Percentiles rank a stretch among this genome's conserved stretches.
Conservation (phyloP, 2,888 invertebrate genomes). For the Petrolisthes manimaculis region DNA sequence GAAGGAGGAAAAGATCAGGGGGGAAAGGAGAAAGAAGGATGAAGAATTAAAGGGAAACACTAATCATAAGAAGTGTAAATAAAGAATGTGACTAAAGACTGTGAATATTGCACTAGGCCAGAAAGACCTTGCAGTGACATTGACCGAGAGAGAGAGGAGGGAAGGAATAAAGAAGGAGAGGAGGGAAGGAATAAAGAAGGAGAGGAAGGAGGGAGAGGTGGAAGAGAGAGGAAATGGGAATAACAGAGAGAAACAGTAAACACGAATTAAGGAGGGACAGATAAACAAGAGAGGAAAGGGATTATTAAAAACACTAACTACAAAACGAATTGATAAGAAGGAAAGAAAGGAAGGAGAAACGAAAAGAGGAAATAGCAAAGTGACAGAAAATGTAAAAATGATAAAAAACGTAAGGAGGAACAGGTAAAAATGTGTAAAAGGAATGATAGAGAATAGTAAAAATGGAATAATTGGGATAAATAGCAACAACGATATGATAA, state of each 20-base stretch:
- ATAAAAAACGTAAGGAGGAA: neutral
- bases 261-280: neutral
- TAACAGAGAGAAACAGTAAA: neutral
- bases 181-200: neutral
- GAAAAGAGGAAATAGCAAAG: neutral
- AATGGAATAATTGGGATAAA: too few relatives aligned
- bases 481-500: neutral
- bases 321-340: too few relatives aligned
- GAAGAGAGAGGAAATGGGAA: neutral
- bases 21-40: neutral
- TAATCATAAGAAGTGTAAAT: neutral
- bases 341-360: neutral
- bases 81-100: slow-evolving; percentile 6
- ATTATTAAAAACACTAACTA: too few relatives aligned
- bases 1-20: neutral
- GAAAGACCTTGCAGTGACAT: neutral
- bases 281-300: neutral
- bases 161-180: neutral
- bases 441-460: neutral
- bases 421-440: neutral
- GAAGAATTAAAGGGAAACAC: too few relatives aligned
- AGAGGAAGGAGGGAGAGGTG: neutral
- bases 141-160: neutral
- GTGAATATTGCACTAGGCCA: neutral
- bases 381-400: neutral